These are phyloP conservation scores for Catalaphyllia jardinei DNA, from an alignment of 64 coral and sea anemone species.

Conservation along the genomic window DNA sequence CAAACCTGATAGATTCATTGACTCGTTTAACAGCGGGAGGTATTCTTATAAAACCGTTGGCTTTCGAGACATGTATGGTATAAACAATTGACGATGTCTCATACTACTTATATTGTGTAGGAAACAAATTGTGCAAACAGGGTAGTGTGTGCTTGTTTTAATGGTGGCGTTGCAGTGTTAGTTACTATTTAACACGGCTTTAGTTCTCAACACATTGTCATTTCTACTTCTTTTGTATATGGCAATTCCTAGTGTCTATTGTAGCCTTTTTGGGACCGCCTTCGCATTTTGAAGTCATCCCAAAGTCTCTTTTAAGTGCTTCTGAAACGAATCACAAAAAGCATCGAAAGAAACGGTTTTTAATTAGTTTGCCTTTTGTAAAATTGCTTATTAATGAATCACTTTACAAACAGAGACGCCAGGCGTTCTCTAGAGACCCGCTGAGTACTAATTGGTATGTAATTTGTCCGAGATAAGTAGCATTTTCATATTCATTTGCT, in stretches of 20 bases:
- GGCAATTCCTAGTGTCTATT: background rate
- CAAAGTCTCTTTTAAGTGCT: background rate
- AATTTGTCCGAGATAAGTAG: slow-evolving; percentile 80
- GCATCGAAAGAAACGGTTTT: slow-evolving; percentile 30
- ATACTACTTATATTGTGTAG: background rate
- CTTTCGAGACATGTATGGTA: slow-evolving; percentile 23
- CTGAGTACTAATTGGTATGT: slow-evolving; percentile 86
- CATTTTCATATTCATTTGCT: slow-evolving; percentile 47
- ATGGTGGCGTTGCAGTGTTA: background rate
- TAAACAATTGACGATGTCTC: background rate
- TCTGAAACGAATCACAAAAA: slow-evolving; percentile 9
- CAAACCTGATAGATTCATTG: background rate
- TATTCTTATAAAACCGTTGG: slow-evolving; percentile 1
- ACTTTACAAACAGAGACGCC: slow-evolving; percentile 57
- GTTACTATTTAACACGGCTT: background rate
- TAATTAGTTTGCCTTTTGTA: slow-evolving; percentile 61
- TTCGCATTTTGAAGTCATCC: slow-evolving; percentile 20
- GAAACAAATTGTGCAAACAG: slow-evolving; percentile 12
- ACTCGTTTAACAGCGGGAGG: background rate
- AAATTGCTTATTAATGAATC: slow-evolving; percentile 76
- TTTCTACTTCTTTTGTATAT: background rate
- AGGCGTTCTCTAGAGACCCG: slow-evolving; percentile 64
- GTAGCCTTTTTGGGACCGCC: background rate
- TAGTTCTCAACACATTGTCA: slow-evolving; percentile 1
- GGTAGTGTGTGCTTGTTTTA: background rate